Conservation (phyloP, 2,888 invertebrate genomes). For the Microctonus hyperodae region DNA sequence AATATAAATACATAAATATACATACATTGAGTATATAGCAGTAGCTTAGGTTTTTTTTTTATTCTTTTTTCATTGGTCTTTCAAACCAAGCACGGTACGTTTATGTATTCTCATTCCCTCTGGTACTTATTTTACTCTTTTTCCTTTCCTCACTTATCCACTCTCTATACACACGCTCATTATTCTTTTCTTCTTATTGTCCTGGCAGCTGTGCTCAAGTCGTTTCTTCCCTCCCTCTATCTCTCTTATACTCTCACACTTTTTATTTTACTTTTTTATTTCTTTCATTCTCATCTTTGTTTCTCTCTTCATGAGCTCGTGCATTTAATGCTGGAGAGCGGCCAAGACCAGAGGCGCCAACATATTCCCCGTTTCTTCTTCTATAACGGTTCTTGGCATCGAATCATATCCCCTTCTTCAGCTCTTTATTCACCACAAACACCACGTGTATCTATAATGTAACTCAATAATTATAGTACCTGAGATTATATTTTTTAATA, state of each 20-base stretch:
- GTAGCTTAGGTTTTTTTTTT: slow-evolving; percentile 39
- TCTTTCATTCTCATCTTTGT: slow-evolving; percentile 5
- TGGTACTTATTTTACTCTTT: slow-evolving; percentile 11
- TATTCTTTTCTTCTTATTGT: slow-evolving; percentile 28
- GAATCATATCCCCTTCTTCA: slow-evolving; percentile 14
- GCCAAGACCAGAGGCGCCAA: slow-evolving; percentile 53
- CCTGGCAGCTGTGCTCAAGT: slow-evolving; percentile 27
- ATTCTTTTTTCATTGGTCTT: slow-evolving; percentile 39
- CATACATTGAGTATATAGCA: slow-evolving; percentile 1
- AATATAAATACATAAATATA: neutral
- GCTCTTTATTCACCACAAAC: neutral
- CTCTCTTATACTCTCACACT: slow-evolving; percentile 18
- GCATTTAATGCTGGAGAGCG: slow-evolving; percentile 39
- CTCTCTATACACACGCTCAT: neutral
- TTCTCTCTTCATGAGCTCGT: slow-evolving; percentile 24
- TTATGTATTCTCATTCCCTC: neutral
- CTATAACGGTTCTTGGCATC: slow-evolving; percentile 47
- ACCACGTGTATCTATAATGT: neutral
- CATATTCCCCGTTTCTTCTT: slow-evolving; percentile 42
- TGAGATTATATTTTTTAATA: too few relatives aligned
- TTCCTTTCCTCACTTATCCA: slow-evolving; percentile 32
- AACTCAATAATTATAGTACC: neutral
- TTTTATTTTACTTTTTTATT: slow-evolving; percentile 9
- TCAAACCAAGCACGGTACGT: slow-evolving; percentile 12
- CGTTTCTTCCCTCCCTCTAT: slow-evolving; percentile 9